phyloP scores from a whole-genome alignment of 2,888 invertebrate genomes.

The Neria commutata region DNA sequence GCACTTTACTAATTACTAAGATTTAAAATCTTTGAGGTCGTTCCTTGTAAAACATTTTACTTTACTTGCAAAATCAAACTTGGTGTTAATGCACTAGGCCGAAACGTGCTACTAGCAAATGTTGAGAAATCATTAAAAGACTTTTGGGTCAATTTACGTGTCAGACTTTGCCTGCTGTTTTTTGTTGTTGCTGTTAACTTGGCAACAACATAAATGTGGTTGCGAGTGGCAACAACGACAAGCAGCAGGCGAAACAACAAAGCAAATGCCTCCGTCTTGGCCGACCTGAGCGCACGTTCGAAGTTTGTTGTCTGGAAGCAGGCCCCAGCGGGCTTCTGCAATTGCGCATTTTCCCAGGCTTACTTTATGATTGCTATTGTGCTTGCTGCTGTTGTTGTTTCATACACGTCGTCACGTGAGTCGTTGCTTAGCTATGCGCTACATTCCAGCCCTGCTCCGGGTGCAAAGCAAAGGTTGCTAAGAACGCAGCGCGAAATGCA shows the following conservation, averaged over 20 bases:
- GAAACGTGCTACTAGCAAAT: no score
- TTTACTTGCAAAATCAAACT: no score
- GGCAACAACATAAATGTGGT: conserved; percentile 36
- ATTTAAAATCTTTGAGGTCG: no score
- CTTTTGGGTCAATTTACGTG: conserved; percentile 42
- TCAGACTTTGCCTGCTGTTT: neutral
- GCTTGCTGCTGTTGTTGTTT: conserved; percentile 7
- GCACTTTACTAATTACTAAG: no score
- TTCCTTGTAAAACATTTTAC: no score
- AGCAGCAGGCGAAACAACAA: conserved; percentile 15
- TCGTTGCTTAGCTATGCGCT: neutral
- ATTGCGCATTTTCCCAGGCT: conserved; percentile 46
- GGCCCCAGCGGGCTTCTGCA: no score
- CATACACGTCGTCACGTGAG: conserved; percentile 1
- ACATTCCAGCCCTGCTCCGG: conserved; percentile 24
- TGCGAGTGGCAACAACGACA: conserved; percentile 7
- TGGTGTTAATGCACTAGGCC: no score
- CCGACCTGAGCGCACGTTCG: no score
- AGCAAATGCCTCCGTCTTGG: no score
- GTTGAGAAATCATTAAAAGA: no score
- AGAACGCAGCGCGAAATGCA: neutral
- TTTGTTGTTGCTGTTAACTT: conserved; percentile 7
- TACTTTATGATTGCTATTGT: conserved; percentile 27
- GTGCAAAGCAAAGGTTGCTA: conserved; percentile 23
- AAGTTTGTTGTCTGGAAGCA: no score